Evolutionary conservation across 2,113 vertebrate genomes (phyloP).

Genomic region (Acanthisitta chloris): DNA sequence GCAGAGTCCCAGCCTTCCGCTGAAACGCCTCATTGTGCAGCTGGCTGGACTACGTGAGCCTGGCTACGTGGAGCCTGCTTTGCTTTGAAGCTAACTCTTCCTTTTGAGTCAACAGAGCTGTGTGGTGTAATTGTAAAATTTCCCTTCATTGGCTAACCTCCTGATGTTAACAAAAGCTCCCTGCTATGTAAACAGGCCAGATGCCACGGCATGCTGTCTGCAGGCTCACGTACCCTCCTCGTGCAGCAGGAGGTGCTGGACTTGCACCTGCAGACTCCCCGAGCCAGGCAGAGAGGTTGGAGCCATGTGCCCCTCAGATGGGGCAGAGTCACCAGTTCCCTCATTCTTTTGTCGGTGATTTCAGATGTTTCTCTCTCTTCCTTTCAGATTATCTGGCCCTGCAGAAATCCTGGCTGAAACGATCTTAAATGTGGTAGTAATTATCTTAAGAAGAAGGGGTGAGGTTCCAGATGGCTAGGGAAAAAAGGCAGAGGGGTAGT

Average conservation of each 20-base stretch:
- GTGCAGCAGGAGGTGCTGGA: neutral
- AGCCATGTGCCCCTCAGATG: neutral
- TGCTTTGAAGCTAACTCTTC: slow-evolving; percentile 61
- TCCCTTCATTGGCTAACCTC: slow-evolving; percentile 29
- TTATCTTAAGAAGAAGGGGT: neutral
- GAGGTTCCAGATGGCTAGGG: neutral
- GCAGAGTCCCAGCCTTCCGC: neutral
- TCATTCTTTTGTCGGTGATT: neutral
- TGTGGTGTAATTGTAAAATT: slow-evolving; percentile 65
- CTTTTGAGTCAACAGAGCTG: slow-evolving; percentile 52
- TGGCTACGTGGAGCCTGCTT: slow-evolving; percentile 6
- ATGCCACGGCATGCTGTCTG: slow-evolving; percentile 15
- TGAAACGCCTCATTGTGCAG: slow-evolving; percentile 57
- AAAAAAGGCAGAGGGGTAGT: neutral
- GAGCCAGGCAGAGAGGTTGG: neutral
- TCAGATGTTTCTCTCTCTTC: neutral
- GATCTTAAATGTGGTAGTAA: neutral
- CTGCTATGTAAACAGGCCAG: slow-evolving; percentile 30
- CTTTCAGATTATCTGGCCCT: neutral
- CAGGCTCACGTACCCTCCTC: slow-evolving; percentile 16
- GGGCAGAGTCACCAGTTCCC: neutral
- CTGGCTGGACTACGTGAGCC: slow-evolving; percentile 51
- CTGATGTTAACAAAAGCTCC: slow-evolving; percentile 60
- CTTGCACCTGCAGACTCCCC: neutral
- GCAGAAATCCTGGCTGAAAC: neutral